Conservation (phyloP, 2,113 vertebrate genomes). For the Chaetops frenatus region DNA sequence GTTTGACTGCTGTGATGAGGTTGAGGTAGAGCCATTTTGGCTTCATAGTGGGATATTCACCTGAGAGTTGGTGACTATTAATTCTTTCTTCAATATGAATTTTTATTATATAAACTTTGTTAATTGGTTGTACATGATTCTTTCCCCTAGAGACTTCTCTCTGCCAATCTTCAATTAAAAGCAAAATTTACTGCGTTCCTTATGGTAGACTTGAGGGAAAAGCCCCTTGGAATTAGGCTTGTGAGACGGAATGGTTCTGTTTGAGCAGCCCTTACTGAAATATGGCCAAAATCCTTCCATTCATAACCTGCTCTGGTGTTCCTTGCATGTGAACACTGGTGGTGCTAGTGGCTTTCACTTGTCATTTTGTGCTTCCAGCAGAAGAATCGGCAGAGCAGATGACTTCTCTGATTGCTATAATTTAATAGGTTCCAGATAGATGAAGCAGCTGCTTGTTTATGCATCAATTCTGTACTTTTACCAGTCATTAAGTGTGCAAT, state of each 20-base stretch:
- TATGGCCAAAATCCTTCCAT: neutral
- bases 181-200: neutral
- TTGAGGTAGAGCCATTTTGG: neutral
- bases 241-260: conserved; percentile 3
- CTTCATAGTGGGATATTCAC: neutral
- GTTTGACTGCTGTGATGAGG: neutral
- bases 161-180: neutral
- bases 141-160: conserved; percentile 1
- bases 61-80: neutral
- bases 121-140: neutral
- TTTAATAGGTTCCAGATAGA: conserved; percentile 29
- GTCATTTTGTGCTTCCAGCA: neutral
- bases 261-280: conserved; percentile 27
- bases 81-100: neutral
- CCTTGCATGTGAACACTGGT: neutral
- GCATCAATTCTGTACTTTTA: neutral
- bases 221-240: neutral
- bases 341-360: neutral
- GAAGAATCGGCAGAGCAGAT: neutral
- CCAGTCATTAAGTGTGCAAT: neutral
- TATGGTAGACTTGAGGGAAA: neutral
- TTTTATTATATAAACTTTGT: neutral
- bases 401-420: conserved; percentile 31
- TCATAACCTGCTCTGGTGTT: neutral
- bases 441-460: conserved; percentile 54